A percentile compares a stretch with the other conserved stretches of the same genome.
Conservation (phyloP, 1,140 invertebrate genomes). For the Philaenus spumarius region DNA sequence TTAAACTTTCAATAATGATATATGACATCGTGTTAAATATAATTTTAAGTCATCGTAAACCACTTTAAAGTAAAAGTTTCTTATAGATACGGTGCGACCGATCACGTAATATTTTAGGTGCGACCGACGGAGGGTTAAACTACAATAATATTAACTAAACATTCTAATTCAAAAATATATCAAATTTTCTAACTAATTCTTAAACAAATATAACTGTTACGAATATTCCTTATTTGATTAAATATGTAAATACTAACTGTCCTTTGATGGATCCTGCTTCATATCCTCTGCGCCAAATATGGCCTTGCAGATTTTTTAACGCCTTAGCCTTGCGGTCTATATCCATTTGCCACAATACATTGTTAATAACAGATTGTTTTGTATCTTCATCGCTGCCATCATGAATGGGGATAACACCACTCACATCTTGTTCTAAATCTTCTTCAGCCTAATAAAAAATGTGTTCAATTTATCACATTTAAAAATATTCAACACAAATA, state of each 20-base stretch:
- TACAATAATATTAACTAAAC: too few relatives aligned
- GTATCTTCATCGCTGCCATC: constrained; percentile 45
- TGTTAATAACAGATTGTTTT: constrained; percentile 52
- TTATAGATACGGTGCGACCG: too few relatives aligned
- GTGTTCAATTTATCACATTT: not conserved
- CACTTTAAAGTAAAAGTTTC: too few relatives aligned
- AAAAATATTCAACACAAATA: constrained; percentile 1
- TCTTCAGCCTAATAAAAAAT: constrained; percentile 42
- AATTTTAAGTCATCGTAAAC: too few relatives aligned
- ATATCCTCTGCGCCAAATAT: constrained; percentile 83
- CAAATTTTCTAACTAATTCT: too few relatives aligned
- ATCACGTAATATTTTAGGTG: too few relatives aligned
- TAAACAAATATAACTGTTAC: too few relatives aligned
- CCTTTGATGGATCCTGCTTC: constrained; percentile 66
- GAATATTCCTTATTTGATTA: too few relatives aligned
- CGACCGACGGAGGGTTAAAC: too few relatives aligned
- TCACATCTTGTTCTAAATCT: constrained; percentile 48
- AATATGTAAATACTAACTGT: constrained; percentile 84
- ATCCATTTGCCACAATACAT: constrained; percentile 74
- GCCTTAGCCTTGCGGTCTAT: constrained; percentile 69
- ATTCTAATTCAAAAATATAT: too few relatives aligned
- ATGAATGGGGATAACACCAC: constrained; percentile 47
- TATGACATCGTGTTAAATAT: too few relatives aligned
- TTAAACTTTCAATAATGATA: too few relatives aligned
- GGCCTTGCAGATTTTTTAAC: constrained; percentile 80